A percentile compares a stretch with the other conserved stretches of the same genome.
These are phyloP conservation scores for Aleiodes alternator DNA, from an alignment of 2,888 invertebrate species.

Conservation along the genomic window DNA sequence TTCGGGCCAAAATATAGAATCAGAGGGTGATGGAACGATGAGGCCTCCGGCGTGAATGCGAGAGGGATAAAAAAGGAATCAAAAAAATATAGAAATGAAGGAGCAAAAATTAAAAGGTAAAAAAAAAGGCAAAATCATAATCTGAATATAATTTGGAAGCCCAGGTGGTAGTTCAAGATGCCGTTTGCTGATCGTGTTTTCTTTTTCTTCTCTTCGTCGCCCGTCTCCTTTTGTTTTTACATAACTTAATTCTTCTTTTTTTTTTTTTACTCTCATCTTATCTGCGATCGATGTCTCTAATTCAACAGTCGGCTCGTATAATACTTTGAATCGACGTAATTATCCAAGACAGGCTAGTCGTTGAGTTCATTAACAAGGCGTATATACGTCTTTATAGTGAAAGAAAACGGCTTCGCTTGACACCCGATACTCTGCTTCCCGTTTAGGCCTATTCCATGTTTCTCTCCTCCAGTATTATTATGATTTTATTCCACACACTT, in stretches of 20 bases:
- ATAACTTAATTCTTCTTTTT: conserved; percentile 18
- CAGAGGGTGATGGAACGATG: conserved; percentile 38
- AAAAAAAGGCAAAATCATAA: conserved; percentile 23
- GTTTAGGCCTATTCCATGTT: conserved; percentile 34
- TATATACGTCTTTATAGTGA: conserved; percentile 44
- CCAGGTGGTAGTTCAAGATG: conserved; percentile 17
- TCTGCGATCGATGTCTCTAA: conserved; percentile 43
- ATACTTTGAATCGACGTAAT: conserved; percentile 42
- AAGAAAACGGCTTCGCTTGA: conserved; percentile 36
- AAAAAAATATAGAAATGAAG: conserved; percentile 39
- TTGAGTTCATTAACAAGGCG: conserved; percentile 44
- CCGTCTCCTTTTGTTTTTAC: conserved; percentile 20
- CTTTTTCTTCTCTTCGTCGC: neutral
- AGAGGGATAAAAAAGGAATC: neutral
- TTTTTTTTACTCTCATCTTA: conserved; percentile 6
- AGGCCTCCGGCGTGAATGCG: conserved; percentile 18
- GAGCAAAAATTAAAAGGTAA: conserved; percentile 1
- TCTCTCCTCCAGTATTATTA: conserved; percentile 23
- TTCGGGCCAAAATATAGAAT: conserved; percentile 38
- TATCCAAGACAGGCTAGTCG: conserved; percentile 42
- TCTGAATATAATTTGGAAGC: conserved; percentile 31
- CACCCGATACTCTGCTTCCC: conserved; percentile 45
- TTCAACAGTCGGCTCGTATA: conserved; percentile 39
- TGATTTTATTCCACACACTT: conserved; percentile 27
- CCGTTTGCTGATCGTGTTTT: conserved; percentile 4